phyloP scores from a whole-genome alignment of 2,888 invertebrate genomes.

The Phlogophora meticulosa region DNA sequence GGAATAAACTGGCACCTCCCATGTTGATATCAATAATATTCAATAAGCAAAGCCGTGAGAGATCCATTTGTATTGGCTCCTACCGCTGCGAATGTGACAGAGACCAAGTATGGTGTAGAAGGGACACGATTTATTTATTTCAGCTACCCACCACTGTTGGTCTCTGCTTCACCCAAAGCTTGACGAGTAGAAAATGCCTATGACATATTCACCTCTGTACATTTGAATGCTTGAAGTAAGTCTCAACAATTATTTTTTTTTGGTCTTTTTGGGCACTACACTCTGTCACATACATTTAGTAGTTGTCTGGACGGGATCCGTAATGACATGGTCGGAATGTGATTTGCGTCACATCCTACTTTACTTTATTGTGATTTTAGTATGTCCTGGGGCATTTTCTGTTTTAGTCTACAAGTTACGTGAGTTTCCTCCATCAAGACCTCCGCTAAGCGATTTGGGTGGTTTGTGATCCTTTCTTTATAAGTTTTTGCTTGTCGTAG shows the following conservation, averaged over 20 bases:
- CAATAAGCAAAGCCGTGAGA: slow-evolving; percentile 76
- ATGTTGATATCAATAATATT: slow-evolving; percentile 78
- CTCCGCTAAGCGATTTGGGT: neutral
- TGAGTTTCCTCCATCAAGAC: neutral
- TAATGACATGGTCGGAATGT: neutral
- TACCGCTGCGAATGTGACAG: slow-evolving; percentile 68
- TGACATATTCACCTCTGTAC: no score
- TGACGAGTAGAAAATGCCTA: no score
- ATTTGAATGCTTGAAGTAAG: no score
- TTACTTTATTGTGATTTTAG: neutral
- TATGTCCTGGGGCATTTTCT: neutral
- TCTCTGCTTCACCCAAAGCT: no score
- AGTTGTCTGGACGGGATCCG: no score
- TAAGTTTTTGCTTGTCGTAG: neutral
- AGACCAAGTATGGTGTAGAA: slow-evolving; percentile 63
- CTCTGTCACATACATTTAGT: no score
- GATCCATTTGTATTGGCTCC: slow-evolving; percentile 80
- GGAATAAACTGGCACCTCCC: slow-evolving; percentile 82
- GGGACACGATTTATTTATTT: no score
- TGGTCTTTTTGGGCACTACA: no score
- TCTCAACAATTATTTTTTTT: no score
- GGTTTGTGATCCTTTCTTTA: neutral
- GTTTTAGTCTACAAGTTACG: no score
- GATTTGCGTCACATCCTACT: neutral
- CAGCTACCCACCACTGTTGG: no score